Evolutionary conservation across 2,888 invertebrate species (phyloP), one percentile per base, ranked within the genome.

Genomic region (Chalcosyrphus nemorum): DNA sequence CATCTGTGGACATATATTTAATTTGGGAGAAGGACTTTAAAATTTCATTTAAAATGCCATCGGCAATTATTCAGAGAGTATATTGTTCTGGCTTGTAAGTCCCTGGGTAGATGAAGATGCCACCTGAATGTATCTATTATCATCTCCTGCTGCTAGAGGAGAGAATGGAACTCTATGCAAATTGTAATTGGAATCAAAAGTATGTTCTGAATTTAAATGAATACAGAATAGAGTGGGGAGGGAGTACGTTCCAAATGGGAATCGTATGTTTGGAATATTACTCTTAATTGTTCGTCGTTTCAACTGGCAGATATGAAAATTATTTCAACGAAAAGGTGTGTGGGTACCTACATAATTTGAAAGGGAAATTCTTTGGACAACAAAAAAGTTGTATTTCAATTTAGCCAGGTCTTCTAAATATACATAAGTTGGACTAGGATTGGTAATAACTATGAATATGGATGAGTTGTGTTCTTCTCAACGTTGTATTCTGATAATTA

Each of bases 31-130:
- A 61, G 61, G 76, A 76, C 71, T 15, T 35, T 21, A 19, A 50
- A 19, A 50, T 17, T 47, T 38, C 77, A 45, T 71, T 65, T 86
- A 59, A 76, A 66, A 71, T 68, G 81, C 56, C 15, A 54, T 35
- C 32, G 56, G 65, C 68, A 77, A 76, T 85, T 85, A 85, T 75
- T 80, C 75, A 61, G 56, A 54, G 29, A n/a, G n/a, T n/a, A n/a
- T n/a, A n/a, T n/a, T 76, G 63, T 32, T 13, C 17, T 38, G n/a
- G 27, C 15, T 63, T 57, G 32, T 43, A 11, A 41, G 24, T 66
- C 29, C 19, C n/a, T 52, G 38, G 43, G 29, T 52, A 32, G 43
- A 74, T 68, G 29, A 24, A 32, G 2, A 47, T 7, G 7, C 38
- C 29, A 32, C 57, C 19, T 45, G 15, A 47, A 32, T 17, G 41